Evolutionary conservation across 2,888 invertebrate genomes (phyloP), one percentile per base, ranked within the genome.

Genomic region (Gortyna flavago): DNA sequence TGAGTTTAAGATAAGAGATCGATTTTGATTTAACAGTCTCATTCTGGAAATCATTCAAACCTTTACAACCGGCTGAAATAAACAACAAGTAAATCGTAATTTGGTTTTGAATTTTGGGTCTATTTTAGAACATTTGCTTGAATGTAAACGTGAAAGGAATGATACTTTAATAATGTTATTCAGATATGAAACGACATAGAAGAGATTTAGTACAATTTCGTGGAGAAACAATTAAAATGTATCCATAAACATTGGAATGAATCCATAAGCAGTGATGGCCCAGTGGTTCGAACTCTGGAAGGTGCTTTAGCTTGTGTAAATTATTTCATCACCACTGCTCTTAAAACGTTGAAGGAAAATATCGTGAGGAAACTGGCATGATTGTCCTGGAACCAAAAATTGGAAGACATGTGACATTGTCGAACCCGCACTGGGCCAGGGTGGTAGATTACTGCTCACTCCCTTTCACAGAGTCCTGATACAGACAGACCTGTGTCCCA

Each of bases 1-100:
- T 84, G 90, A 92, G 69, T 69, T 76, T 59, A 44, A 61, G 16
- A 71, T 76, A 68, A 59, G 59, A 76, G 44, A 66, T 72, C 11
- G 59, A 81, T 77, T 32, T 61, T 13, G 38, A 41, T 51, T 51
- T 51, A 79, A 25, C 51, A 18, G 32, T 29, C 32, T 61, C 1
- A 51, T 35, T 61, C 2, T 61, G 25, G 3, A 0, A 67, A 21
- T 21, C n/a, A 77, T 61, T 48, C 29, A 48, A 59, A 67, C 29
- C 29, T 13, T 25, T 38, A 75, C 25, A 41, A 29, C 25, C 16
- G 18, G 13, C 18, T 57, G 6, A 57, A 57, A 76, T 51, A 13
- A 75, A 51, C 41, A 25, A 54, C 18, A 25, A n/a, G 8, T 65
- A 57, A 21, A 74, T 21, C 61, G 61, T 35, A 62, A 62, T 32